Conservation (phyloP, 2,888 invertebrate species). For the Cartodere bifasciata region DNA sequence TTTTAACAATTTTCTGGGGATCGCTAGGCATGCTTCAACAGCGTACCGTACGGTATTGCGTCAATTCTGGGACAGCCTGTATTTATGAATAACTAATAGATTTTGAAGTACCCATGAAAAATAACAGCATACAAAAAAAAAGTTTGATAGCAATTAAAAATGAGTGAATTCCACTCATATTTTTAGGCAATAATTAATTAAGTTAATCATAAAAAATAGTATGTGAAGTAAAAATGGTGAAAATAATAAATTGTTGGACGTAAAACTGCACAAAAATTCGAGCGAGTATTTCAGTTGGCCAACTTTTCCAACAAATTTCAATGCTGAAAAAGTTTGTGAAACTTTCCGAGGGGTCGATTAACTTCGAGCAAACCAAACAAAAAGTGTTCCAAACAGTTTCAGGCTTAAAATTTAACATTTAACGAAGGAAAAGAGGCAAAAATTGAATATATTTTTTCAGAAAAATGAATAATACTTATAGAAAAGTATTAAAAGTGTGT, state of each 20-base stretch:
- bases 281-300: conserved; percentile 27
- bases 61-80: no score
- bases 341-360: conserved; percentile 36
- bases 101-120: no score
- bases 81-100: no score
- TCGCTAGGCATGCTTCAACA: no score
- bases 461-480: conserved; percentile 13
- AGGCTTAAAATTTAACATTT: conserved; percentile 18
- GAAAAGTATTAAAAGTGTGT: conserved; percentile 20
- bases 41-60: no score
- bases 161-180: no score
- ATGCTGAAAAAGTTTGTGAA: conserved; percentile 36
- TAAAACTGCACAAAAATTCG: conserved; percentile 20
- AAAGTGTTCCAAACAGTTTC: conserved; percentile 32
- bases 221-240: no score
- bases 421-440: conserved; percentile 6
- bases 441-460: conserved; percentile 6
- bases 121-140: no score
- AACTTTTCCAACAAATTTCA: conserved; percentile 35
- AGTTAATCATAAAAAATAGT: conserved; percentile 10
- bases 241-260: conserved; percentile 10
- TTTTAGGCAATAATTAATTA: no score
- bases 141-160: no score
- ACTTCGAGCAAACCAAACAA: conserved; percentile 32
- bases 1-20: no score